A percentile compares a stretch with the other conserved stretches of the same genome.
These are phyloP conservation scores for Dicrostonyx torquatus DNA, from an alignment of 2,797 vertebrate species.

Conservation along the genomic window DNA sequence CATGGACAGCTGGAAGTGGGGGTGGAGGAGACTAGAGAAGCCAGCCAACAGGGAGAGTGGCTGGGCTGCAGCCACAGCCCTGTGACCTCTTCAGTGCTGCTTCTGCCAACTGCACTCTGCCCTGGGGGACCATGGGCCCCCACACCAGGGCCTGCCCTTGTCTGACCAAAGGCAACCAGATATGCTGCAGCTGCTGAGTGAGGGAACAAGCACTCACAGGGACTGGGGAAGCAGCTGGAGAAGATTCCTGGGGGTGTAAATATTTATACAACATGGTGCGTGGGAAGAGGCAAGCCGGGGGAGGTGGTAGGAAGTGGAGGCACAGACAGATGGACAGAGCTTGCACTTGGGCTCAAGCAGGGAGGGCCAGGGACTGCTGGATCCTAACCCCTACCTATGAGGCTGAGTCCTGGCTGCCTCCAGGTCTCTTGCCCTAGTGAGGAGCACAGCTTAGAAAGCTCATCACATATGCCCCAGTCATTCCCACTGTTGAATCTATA, in stretches of 20 bases:
- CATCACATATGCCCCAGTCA: not conserved
- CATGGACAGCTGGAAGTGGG: slow-evolving; percentile 7
- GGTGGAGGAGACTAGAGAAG: not conserved
- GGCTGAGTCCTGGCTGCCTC: not conserved
- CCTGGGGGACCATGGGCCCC: slow-evolving; percentile 29
- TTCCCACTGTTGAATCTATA: not conserved
- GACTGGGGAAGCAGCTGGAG: slow-evolving; percentile 81
- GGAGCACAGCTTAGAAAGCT: not conserved
- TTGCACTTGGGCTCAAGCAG: not conserved
- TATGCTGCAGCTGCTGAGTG: slow-evolving; percentile 80
- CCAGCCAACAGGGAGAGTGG: not conserved
- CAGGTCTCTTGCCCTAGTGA: not conserved
- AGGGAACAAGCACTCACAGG: slow-evolving; percentile 78
- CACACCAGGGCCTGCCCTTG: slow-evolving; percentile 64
- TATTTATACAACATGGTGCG: slow-evolving; percentile 82
- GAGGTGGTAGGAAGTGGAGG: slow-evolving; percentile 44
- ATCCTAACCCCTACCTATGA: not conserved
- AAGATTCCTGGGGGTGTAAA: slow-evolving; percentile 85
- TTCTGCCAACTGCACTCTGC: slow-evolving; percentile 65
- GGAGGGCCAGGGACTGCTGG: not conserved
- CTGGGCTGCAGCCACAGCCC: not conserved
- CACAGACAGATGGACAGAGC: not conserved
- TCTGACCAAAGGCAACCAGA: slow-evolving; percentile 81
- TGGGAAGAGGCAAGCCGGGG: slow-evolving; percentile 73
- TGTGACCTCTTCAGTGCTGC: slow-evolving; percentile 36